These are phyloP conservation scores for Polypedilum pembai DNA, from an alignment of 1,140 invertebrate species.

Conservation along the genomic window DNA sequence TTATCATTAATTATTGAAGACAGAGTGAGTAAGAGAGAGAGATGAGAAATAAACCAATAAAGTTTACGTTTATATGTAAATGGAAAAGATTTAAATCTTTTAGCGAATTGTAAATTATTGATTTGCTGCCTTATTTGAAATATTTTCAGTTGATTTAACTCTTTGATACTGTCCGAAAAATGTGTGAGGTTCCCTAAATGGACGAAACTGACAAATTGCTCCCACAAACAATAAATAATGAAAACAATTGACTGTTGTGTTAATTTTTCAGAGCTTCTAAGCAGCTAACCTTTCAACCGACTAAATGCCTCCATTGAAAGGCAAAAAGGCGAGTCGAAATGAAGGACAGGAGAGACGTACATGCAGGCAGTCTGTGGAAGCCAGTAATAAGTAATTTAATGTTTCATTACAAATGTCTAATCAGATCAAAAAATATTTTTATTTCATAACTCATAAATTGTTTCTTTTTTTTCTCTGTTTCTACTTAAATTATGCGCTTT, in stretches of 20 bases:
- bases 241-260: neutral
- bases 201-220: no score
- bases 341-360: neutral
- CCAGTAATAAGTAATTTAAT: slow-evolving; percentile 26
- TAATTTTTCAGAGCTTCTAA: neutral
- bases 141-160: neutral
- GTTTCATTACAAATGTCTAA: slow-evolving; percentile 28
- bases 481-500: slow-evolving; percentile 24
- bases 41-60: neutral
- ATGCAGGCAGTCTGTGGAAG: neutral
- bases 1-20: slow-evolving; percentile 26
- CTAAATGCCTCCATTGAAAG: neutral
- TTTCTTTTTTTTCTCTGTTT: neutral
- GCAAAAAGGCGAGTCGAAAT: neutral
- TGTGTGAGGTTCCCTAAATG: no score
- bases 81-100: neutral
- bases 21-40: neutral
- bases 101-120: slow-evolving; percentile 26
- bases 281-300: slow-evolving; percentile 3
- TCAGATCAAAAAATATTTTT: slow-evolving; percentile 27
- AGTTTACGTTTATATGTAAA: neutral
- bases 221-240: no score
- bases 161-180: neutral
- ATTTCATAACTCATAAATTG: neutral
- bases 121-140: neutral